phyloP scores from a whole-genome alignment of 2,888 invertebrate genomes.

The Itoplectis maculator region DNA sequence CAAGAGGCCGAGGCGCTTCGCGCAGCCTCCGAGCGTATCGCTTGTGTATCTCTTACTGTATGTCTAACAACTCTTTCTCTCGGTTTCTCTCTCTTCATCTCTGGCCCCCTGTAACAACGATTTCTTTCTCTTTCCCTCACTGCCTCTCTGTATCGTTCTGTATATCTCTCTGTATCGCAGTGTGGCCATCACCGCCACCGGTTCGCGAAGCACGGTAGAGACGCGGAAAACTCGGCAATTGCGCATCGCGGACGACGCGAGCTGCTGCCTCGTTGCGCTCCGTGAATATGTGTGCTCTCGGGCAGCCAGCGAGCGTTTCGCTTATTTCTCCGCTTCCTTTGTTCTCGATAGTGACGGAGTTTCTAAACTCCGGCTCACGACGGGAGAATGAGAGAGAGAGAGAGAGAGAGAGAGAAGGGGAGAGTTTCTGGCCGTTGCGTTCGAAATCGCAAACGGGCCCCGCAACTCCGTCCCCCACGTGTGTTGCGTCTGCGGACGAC shows the following conservation, averaged over 20 bases:
- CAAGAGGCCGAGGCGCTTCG: no score
- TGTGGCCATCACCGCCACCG: no score
- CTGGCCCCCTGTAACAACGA: no score
- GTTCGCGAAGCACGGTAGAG: slow-evolving; percentile 25
- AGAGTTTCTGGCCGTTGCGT: slow-evolving; percentile 59
- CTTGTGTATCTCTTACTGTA: slow-evolving; percentile 13
- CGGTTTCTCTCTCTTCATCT: no score
- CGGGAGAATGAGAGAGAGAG: slow-evolving; percentile 19
- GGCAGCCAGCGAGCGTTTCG: slow-evolving; percentile 56
- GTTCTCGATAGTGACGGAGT: slow-evolving; percentile 66
- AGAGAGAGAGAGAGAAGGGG: slow-evolving; percentile 14
- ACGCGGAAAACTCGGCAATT: slow-evolving; percentile 51
- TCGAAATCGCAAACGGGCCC: slow-evolving; percentile 49
- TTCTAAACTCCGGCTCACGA: slow-evolving; percentile 67
- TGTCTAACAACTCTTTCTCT: no score
- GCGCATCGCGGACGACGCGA: slow-evolving; percentile 25
- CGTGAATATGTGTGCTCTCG: slow-evolving; percentile 29
- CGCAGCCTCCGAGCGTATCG: no score
- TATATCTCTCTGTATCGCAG: no score
- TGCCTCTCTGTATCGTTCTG: no score
- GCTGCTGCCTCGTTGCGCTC: neutral
- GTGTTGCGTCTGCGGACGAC: slow-evolving; percentile 9
- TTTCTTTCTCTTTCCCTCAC: no score
- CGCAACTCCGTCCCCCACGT: slow-evolving; percentile 23
- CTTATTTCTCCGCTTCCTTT: slow-evolving; percentile 67